Evolutionary conservation across 1,140 invertebrate species (phyloP), one percentile per base, ranked within the genome.

Genomic region (Procambarus virginalis): DNA sequence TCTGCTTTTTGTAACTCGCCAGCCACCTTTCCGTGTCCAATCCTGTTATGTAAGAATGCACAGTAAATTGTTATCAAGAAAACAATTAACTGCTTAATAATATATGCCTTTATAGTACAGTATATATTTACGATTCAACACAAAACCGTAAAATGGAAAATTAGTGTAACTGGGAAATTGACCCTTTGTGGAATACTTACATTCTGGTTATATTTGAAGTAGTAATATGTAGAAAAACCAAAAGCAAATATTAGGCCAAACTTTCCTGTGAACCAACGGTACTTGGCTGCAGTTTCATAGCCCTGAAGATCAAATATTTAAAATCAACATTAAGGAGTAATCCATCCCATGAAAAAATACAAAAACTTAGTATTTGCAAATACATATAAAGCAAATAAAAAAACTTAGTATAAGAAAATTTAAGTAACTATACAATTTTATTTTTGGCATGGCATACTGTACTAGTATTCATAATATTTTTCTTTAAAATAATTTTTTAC

Each of bases 191-290:
- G 8, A 76, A 46, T 76, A 89, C 86, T 89, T 73, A 89, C 86
- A 77, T 89, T 89, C 55, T n/a, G 10, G 75, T 83, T 82, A 46
- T 89, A 89, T 51, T 81, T 82, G 79, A 83, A 82, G 80, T 89
- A 89, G 48, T 89, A 89, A 49, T 82, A 89, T 6, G 68, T 89
- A 34, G 46, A n/a, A 4, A 45, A 51, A 17, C 46, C 79, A 34
- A n/a, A 68, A 73, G 17, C 79, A 34, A 20, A 8, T 3, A 81
- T 8, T 79, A 89, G 45, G 6, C n/a, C 60, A 78, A 84, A 79
- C 88, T 79, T 90, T 68, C 88, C 88, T 20, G 88, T 84, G 64
- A 84, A 90, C 88, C 88, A 90, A 48, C 88, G 88, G 58, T 90
- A 90, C 60, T 70, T 90, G n/a, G 88, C 88, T 22, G 88, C 88